Conservation (phyloP, 2,888 invertebrate species). For the Coenonympha glycerion region DNA sequence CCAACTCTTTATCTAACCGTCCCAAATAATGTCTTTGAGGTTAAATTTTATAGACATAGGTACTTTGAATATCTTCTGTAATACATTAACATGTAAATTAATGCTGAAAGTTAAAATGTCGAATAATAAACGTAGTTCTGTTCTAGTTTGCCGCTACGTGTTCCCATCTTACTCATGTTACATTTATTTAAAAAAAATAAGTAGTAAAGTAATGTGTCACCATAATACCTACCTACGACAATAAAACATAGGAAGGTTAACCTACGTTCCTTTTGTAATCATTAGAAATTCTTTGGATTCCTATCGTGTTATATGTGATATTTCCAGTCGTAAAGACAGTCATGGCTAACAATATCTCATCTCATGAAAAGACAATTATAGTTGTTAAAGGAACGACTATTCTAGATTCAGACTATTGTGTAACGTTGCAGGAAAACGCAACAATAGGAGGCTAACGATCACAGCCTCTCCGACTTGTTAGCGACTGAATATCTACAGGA, state of each 20-base stretch:
- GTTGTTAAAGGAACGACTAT: constrained; percentile 21
- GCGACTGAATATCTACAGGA: background rate
- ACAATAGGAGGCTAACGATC: constrained; percentile 20
- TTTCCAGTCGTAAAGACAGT: background rate
- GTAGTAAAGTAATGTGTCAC: too few species aligned
- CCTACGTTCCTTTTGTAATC: background rate
- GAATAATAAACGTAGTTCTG: too few species aligned
- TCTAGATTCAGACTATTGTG: constrained; percentile 18
- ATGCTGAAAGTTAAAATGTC: too few species aligned
- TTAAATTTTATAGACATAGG: background rate
- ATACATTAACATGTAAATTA: too few species aligned
- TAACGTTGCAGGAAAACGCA: constrained; percentile 16
- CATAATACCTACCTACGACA: background rate
- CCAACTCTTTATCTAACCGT: background rate
- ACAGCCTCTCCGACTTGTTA: constrained; percentile 7
- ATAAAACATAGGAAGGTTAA: too few species aligned
- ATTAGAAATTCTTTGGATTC: constrained; percentile 2
- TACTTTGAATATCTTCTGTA: background rate
- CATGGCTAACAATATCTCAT: constrained; percentile 16
- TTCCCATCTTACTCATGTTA: background rate
- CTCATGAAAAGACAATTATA: constrained; percentile 18
- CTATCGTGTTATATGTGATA: constrained; percentile 2
- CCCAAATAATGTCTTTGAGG: background rate
- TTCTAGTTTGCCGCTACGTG: too few species aligned
- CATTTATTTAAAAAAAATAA: background rate